Evolutionary conservation across 30 jellyfish, hydroid and myxozoan species (phyloP), one percentile per base, ranked within the genome.

Genomic region (Aurelia sp.): DNA sequence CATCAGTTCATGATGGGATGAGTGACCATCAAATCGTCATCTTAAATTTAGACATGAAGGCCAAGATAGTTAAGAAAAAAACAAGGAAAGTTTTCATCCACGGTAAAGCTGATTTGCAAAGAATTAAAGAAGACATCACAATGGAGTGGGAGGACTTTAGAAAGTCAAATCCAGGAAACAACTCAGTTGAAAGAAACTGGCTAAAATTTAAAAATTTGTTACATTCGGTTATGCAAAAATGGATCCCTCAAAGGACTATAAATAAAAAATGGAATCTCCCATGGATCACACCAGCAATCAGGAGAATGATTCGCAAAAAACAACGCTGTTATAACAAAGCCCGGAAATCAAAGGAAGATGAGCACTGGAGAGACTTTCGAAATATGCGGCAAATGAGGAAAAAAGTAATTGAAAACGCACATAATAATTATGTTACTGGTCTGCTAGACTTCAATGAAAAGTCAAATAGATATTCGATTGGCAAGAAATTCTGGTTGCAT

Each of bases 241-340:
- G 68, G 67, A 78, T 78, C 73, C 81, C 88, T 59, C 88, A 78
- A 13, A 78, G 88, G 33, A 78, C 88, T 62, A 78, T 78, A 59
- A 78, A 78, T 50, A 78, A 8, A 58, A 62, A 52, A 78, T 78
- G 63, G 81, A 78, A 78, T 57, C 88, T 78, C 61, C 62, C 88
- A 78, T 61, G 81, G 78, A 78, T 62, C n/a, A 78, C 88, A 78
- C 62, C 81, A 59, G 62, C n/a, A 17, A 40, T 66, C 58, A 47
- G 59, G 33, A 31, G 67, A 48, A 40, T 72, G 83, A 72, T 78
- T 78, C 37, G 41, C 71, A 78, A 78, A 75, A 48, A 31, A 40
- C 50, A 78, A 47, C 63, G 78, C 13, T 31, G 73, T 62, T 61
- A 75, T 23, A 75, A 75, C 86, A 48, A 57, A 23, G 86, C 86